Evolutionary conservation across 2,888 invertebrate genomes (phyloP).

Genomic region (Pristionchus exspectatus): DNA sequence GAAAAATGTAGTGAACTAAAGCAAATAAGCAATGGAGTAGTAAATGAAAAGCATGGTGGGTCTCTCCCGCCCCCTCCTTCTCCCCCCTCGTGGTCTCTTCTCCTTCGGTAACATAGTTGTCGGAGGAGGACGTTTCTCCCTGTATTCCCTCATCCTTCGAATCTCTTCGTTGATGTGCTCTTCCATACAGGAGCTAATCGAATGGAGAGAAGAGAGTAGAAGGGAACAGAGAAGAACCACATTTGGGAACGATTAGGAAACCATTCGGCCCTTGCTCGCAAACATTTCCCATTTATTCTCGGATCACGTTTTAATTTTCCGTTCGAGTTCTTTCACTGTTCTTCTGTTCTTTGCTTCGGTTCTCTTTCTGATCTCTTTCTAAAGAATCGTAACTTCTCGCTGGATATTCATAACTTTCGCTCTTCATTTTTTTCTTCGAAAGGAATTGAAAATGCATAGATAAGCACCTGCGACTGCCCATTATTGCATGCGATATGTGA

Average conservation of each 20-base stretch:
- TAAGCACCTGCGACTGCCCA: background rate
- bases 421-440: constrained; percentile 3
- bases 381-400: constrained; percentile 54
- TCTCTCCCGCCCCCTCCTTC: background rate
- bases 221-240: background rate
- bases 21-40: background rate
- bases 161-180: background rate
- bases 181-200: background rate
- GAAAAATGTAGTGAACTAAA: background rate
- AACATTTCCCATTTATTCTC: constrained; percentile 50
- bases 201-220: background rate
- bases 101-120: background rate
- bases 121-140: background rate
- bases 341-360: constrained; percentile 50
- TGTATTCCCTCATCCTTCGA: constrained; percentile 3
- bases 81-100: background rate
- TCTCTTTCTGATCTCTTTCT: constrained; percentile 58
- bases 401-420: constrained; percentile 44
- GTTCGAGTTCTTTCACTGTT: background rate
- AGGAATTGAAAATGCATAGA: constrained; percentile 10
- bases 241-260: constrained; percentile 25
- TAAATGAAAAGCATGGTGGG: background rate
- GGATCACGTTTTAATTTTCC: constrained; percentile 56
- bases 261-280: constrained; percentile 16
- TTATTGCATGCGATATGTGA: background rate